Evolutionary conservation across 2,888 invertebrate genomes (phyloP), one percentile per base, ranked within the genome.

Genomic region (Pyrocoelia pectoralis): DNA sequence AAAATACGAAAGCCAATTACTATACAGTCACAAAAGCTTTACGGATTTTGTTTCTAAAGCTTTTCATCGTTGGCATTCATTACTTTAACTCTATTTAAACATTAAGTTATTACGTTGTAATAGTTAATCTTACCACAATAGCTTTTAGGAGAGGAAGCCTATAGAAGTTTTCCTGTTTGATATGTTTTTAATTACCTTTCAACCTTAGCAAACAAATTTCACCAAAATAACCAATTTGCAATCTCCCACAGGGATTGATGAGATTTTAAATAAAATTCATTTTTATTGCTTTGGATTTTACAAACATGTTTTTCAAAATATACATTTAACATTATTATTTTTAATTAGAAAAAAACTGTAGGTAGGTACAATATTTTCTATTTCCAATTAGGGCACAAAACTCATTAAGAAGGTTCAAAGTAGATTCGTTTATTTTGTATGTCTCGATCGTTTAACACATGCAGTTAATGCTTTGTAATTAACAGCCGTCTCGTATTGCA

Each of bases 401-500:
- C 46, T 17, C 46, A 46, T 46, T 46, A 46, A 46, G 17, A 17
- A 41, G 46, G 46, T 46, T 46, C 46, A 18, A 17, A 46, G 41
- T 41, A 41, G 41, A 41, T 12, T 14, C 41, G 12, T 8, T 8
- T 12, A 46, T 46, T 46, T 15, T 46, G 46, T 18, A 46, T 46
- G 17, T 46, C 46, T 46, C 17, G 46, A 17, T 46, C 46, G 9
- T 46, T 46, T 46, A 18, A 46, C 19, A 46, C 46, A 46, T 18
- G 15, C 17, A 46, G 17, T 46, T 46, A 46, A 46, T 46, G 46
- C 46, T 46, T 14, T 17, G 10, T 46, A 46, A 46, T 46, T 46
- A 46, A 46, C 46, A 46, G n/a, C 43, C 12, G 43, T 43, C 43
- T 43, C 43, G 43, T 43, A 43, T 43, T 43, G 43, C 43, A 43